Base-by-base conservation (phyloP, 2,888 invertebrate genomes). In the Cryptocheilus praepositus region DNA sequence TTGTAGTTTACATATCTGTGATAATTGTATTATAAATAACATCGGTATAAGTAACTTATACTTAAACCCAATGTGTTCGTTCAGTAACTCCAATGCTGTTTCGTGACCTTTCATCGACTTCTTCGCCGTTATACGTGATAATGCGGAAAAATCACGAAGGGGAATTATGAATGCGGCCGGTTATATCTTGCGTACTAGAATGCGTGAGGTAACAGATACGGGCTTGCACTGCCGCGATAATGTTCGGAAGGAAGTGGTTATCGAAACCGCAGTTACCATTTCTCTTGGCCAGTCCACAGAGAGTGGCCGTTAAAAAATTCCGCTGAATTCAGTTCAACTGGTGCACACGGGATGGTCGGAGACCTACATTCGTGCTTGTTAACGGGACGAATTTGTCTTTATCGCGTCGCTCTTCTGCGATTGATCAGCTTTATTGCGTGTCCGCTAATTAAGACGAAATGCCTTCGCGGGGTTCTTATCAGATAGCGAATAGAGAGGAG, bases 1-100 rank as follows among this genome's bases (percentile, higher is more conserved):
- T 86, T 88, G 83, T 88, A 86, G 86, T 80, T 86, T 87, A 87
- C 85, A 83, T 86, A 87, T 88, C 87, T 88, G 88, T 88, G 88
- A 88, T 88, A 88, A 85, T 81, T 83, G 83, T 86, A 86, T 83
- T 85, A 84, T 84, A 84, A 81, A 81, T 64, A 77, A 68, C 82
- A 80, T 76, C 62, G 77, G 79, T 79, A 82, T 82, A 83, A 83
- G 81, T 84, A 85, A 86, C 82, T 85, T 84, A 86, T 84, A 83
- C 62, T 51, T 69, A 71, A 64, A 68, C 36, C 36, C 36, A 36
- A n/a, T n/a, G 36, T 11, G 36, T 36, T 11, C 25, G 25, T 25
- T 36, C 36, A 36, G 36, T 36, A 5, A 25, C 3, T 25, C 25
- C 5, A 25, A 25, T 5, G 2, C 25, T 5, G 25, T 3, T 25